A percentile compares a stretch with the other conserved stretches of the same genome.
phyloP scores from a whole-genome alignment of 2,888 invertebrate species.

The Adineta ricciae region DNA sequence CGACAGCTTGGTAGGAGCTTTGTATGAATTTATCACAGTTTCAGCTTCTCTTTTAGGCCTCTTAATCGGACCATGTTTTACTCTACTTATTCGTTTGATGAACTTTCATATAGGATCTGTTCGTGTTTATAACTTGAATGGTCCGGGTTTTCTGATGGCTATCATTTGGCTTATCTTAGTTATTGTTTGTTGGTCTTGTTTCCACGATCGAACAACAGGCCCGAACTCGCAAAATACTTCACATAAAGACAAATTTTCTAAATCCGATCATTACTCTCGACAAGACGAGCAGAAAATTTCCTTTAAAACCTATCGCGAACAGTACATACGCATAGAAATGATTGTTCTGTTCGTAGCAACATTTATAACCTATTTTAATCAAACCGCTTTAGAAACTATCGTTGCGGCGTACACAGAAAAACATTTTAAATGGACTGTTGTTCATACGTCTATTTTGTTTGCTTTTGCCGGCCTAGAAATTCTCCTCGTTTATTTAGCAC shows the following conservation, averaged over 20 bases:
- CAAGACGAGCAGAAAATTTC: neutral
- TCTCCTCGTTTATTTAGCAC: slow-evolving; percentile 43
- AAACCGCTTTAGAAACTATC: slow-evolving; percentile 51
- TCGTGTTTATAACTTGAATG: slow-evolving; percentile 46
- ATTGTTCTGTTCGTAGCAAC: slow-evolving; percentile 46
- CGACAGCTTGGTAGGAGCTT: slow-evolving; percentile 25
- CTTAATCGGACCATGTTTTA: slow-evolving; percentile 39
- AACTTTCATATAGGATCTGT: slow-evolving; percentile 37
- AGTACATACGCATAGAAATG: slow-evolving; percentile 39
- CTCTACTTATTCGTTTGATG: neutral
- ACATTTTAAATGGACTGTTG: slow-evolving; percentile 46
- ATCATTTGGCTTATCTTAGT: slow-evolving; percentile 36
- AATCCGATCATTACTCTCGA: neutral
- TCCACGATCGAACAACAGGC: neutral
- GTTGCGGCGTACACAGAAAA: slow-evolving; percentile 48
- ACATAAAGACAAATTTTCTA: no score
- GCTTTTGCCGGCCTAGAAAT: slow-evolving; percentile 48
- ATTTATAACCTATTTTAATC: slow-evolving; percentile 50
- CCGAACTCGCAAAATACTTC: neutral
- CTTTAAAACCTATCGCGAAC: neutral
- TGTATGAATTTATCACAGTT: slow-evolving; percentile 43
- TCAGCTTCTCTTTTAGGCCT: slow-evolving; percentile 44
- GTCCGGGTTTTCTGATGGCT: slow-evolving; percentile 51
- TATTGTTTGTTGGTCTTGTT: slow-evolving; percentile 41
- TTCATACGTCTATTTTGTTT: slow-evolving; percentile 50